These are phyloP conservation scores for Tupaia chinensis DNA, from an alignment of 2,113 vertebrate genomes.

Conservation along the genomic window DNA sequence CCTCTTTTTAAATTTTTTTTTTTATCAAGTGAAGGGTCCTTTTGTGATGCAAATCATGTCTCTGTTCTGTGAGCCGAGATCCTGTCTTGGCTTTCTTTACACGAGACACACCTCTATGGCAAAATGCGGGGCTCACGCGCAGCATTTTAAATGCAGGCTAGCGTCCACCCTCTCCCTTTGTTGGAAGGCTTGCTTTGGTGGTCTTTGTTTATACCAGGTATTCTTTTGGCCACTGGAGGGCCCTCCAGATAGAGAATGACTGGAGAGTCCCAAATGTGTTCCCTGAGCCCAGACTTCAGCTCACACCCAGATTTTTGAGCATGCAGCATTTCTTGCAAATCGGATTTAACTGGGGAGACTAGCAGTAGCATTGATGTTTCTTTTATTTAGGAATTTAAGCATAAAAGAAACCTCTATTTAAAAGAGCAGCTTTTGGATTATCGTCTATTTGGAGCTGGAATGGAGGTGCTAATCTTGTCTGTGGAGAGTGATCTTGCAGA, in stretches of 20 bases:
- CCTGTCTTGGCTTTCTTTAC: constrained; percentile 54
- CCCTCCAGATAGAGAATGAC: constrained; percentile 75
- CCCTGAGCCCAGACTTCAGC: constrained; percentile 22
- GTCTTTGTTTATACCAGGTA: constrained; percentile 76
- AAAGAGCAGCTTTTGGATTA: constrained; percentile 78
- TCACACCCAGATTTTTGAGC: constrained; percentile 74
- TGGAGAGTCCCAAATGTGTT: constrained; percentile 30
- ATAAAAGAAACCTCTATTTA: constrained; percentile 77
- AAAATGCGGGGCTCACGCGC: background rate
- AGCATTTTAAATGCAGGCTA: background rate
- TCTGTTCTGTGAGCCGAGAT: background rate
- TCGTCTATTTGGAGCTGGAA: constrained; percentile 71
- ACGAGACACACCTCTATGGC: constrained; percentile 61
- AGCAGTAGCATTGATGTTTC: constrained; percentile 71
- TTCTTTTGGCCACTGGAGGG: constrained; percentile 81
- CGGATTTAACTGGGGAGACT: constrained; percentile 75
- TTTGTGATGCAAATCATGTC: constrained; percentile 75
- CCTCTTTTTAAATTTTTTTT: constrained; percentile 13
- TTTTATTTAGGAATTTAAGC: constrained; percentile 81
- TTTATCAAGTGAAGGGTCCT: constrained; percentile 58
- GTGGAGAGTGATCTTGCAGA: constrained; percentile 68
- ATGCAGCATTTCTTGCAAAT: constrained; percentile 73
- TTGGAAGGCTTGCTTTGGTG: constrained; percentile 52
- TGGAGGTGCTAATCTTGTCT: constrained; percentile 68
- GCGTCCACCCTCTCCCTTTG: constrained; percentile 68